Conservation (phyloP, 2,888 invertebrate genomes). For the Dichetophora obliterata region DNA sequence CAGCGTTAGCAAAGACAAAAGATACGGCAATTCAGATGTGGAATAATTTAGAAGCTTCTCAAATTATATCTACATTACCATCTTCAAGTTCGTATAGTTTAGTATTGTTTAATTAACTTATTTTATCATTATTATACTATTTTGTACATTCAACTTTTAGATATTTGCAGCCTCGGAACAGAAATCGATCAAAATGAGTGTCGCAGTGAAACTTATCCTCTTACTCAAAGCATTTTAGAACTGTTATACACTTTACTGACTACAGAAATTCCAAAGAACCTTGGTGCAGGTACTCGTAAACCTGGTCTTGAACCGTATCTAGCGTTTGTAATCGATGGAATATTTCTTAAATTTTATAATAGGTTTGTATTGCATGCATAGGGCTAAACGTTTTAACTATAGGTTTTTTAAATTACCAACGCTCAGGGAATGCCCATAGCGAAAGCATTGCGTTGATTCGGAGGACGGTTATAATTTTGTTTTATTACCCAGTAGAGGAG, state of each 20-base stretch:
- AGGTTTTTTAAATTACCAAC: too few relatives aligned
- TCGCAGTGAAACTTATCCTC: constrained; percentile 88
- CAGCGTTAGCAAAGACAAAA: constrained; percentile 82
- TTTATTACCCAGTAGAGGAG: too few relatives aligned
- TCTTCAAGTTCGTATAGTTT: constrained; percentile 73
- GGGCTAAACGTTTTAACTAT: too few relatives aligned
- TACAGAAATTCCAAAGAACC: constrained; percentile 78
- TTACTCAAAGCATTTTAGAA: constrained; percentile 85
- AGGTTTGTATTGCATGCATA: constrained; percentile 49
- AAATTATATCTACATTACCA: constrained; percentile 80
- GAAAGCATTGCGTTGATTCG: too few relatives aligned
- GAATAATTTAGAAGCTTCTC: constrained; percentile 87
- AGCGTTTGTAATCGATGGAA: constrained; percentile 81
- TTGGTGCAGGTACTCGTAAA: constrained; percentile 85
- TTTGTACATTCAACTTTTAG: constrained; percentile 43
- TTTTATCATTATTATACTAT: background rate
- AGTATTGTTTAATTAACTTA: constrained; percentile 8
- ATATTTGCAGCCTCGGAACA: constrained; percentile 76
- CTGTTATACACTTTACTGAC: constrained; percentile 82
- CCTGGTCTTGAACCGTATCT: constrained; percentile 93
- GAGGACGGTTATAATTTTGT: too few relatives aligned
- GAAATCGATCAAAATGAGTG: constrained; percentile 95
- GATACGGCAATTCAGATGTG: constrained; percentile 86
- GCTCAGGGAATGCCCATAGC: too few relatives aligned
- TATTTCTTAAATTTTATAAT: constrained; percentile 83